Evolutionary conservation across 2,113 vertebrate species (phyloP), one percentile per base, ranked within the genome.

Genomic region (Tringa solitaria): DNA sequence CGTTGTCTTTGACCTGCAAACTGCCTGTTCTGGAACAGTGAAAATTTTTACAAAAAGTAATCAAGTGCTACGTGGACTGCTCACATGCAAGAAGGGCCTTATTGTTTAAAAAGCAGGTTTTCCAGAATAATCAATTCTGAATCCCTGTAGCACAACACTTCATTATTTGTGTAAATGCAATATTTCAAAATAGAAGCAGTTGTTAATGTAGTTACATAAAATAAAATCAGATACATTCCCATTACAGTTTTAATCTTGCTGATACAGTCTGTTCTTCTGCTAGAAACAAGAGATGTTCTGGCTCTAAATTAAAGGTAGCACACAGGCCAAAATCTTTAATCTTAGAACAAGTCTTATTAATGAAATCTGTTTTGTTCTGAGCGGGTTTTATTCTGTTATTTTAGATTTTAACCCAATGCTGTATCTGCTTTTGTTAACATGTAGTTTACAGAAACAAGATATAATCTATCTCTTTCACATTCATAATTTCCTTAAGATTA

Each of bases 401-500:
- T 73, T 53, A 53, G 46, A 57, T 88, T 96, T 91, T 68, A 87
- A 59, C 60, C 37, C 3, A 1, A n/a, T 88, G 33, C 14, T 95
- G 1, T 75, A 72, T 37, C 27, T 95, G 21, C 45, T 86, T 94
- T 93, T 94, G 48, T 74, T 78, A 73, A 79, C 19, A 18, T 30
- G 35, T 84, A 22, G 23, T 54, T 64, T 96, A 26, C 41, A 75
- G 81, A 37, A 94, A 57, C 63, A 77, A 89, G 27, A 86, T 87
- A 57, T 33, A 78, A 89, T 95, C n/a, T 63, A 6, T 89, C 60
- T 32, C 48, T 87, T 93, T 86, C 43, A 73, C 63, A 43, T 46
- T 95, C n/a, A 72, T 93, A 46, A 93, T 91, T 95, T 91, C 59
- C 70, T 94, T 17, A 86, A 77, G 68, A 41, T 89, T 89, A 59